Conservation (phyloP, 2,888 invertebrate genomes). For the Meteorus colon region DNA sequence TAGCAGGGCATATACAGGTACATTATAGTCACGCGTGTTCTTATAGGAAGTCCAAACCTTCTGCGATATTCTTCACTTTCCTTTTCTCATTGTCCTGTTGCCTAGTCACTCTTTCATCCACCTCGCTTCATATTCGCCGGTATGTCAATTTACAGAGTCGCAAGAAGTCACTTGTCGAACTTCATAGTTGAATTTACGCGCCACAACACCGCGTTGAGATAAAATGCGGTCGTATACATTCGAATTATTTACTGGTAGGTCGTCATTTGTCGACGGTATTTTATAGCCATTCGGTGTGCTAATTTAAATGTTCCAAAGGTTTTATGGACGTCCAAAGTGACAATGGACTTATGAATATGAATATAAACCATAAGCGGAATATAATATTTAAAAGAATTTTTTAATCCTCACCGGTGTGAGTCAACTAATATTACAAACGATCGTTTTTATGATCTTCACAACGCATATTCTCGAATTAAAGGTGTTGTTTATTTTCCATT, state of each 20-base stretch:
- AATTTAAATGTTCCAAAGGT: slow-evolving; percentile 40
- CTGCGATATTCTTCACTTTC: neutral
- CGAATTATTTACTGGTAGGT: slow-evolving; percentile 31
- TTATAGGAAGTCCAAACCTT: neutral
- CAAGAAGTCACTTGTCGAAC: too few species aligned
- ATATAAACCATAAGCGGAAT: slow-evolving; percentile 18
- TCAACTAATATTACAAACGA: neutral
- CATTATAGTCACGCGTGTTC: neutral
- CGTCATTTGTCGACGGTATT: neutral
- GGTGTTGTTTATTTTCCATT: neutral
- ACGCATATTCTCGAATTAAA: slow-evolving; percentile 11
- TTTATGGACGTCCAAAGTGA: slow-evolving; percentile 30
- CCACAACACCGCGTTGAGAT: too few species aligned
- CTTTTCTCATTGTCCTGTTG: neutral
- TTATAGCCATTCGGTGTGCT: slow-evolving; percentile 5
- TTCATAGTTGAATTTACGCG: too few species aligned
- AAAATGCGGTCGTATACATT: neutral
- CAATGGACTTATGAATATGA: slow-evolving; percentile 20
- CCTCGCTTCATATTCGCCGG: too few species aligned
- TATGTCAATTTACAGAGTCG: too few species aligned
- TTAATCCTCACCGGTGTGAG: slow-evolving; percentile 13
- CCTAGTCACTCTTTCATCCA: too few species aligned
- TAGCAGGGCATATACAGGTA: slow-evolving; percentile 14
- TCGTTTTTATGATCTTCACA: slow-evolving; percentile 28
- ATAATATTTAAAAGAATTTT: slow-evolving; percentile 30